Base-by-base conservation (phyloP, 2,797 vertebrate species). In the Halcyon chelicuti region DNA sequence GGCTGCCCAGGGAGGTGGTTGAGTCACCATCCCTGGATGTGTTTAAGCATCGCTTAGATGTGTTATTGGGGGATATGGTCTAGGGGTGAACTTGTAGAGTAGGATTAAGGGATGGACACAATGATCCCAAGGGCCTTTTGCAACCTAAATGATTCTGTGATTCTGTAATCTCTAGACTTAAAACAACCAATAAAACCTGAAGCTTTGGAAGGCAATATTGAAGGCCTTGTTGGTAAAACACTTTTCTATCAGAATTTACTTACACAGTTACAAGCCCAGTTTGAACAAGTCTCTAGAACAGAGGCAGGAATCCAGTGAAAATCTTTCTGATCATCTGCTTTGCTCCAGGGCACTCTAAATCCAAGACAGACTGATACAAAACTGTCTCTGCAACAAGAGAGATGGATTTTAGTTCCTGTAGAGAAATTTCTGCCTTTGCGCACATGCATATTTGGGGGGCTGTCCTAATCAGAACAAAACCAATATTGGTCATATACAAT, bases 371-470 rank as follows among this genome's bases (percentile, higher is more conserved):
- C 42, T 67, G 10, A 12, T 35, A 33, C 42, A 40, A 46, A 21
- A 10, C 20, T 68, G 18, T 35, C 22, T 61, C 29, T 77, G 33
- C 18, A 70, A 28, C 10, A 68, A n/a, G 16, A 70, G 25, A 47
- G 7, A 5, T 70, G 9, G 15, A 23, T 51, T 87, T 90, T 58
- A 33, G 3, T 14, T 70, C 16, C 46, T 44, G 12, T 47, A 51
- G 28, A 88, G 28, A 66, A 51, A 15, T 52, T 12, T 25, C 23
- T 47, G 21, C 23, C 14, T 55, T 4, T 21, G 5, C 19, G 16
- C 14, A 51, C 4, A 3, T 22, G 14, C 4, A 7, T 31, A 10
- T 14, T 10, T 26, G 19, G 5, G 2, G 14, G 3, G 7, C 19
- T 37, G 67, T 63, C 17, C 13, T 40, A 78, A 19, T 63, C 25